These are phyloP conservation scores for Arremon brunneinucha DNA, from an alignment of 2,797 vertebrate genomes.

Conservation along the genomic window DNA sequence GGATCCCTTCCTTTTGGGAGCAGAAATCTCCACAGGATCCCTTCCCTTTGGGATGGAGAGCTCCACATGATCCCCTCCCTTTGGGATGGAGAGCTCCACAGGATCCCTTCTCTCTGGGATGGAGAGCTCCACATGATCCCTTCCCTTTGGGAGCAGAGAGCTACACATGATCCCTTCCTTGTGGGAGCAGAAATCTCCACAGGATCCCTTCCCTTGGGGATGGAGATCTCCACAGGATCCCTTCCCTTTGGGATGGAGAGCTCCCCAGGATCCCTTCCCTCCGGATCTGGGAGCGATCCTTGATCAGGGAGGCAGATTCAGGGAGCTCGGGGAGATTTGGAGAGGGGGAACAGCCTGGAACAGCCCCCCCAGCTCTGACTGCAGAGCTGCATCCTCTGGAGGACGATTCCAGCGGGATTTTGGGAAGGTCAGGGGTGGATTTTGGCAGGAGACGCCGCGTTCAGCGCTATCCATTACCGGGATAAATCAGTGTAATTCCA, in stretches of 20 bases:
- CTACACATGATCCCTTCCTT: no score
- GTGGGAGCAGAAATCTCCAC: accelerated
- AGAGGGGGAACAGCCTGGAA: neutral
- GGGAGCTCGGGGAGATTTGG: neutral
- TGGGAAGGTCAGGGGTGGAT: neutral
- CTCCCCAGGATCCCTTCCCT: neutral
- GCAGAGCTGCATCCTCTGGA: neutral
- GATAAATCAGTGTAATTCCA: neutral
- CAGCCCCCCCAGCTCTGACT: neutral
- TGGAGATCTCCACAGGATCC: neutral
- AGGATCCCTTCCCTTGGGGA: no score
- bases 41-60: no score
- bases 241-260: no score
- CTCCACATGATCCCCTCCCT: no score
- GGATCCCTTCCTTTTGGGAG: no score
- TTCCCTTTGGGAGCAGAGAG: no score
- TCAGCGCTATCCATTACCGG: neutral
- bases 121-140: no score
- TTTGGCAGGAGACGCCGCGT: neutral
- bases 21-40: no score
- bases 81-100: no score
- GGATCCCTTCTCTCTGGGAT: no score
- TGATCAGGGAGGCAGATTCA: neutral
- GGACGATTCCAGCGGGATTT: neutral
- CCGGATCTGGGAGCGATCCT: neutral